Evolutionary conservation across 2,113 vertebrate genomes (phyloP).

Genomic region (Galbula dea): DNA sequence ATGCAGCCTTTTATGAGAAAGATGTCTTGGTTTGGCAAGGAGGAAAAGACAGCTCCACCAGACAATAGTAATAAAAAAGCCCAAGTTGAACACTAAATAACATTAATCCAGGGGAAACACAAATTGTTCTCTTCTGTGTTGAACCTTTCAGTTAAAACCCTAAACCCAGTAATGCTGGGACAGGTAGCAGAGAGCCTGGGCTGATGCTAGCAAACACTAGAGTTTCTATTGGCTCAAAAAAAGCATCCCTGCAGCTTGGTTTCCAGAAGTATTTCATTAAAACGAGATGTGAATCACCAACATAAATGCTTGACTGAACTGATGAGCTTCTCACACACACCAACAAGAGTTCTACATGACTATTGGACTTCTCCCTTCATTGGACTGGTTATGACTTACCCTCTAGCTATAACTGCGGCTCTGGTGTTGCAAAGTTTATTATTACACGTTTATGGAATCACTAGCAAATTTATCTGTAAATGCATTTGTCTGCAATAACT

Average conservation of each 20-base stretch:
- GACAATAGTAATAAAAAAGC: neutral
- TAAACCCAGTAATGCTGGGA: neutral
- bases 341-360: neutral
- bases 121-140: neutral
- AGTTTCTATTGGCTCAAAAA: neutral
- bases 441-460: neutral
- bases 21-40: conserved; percentile 9
- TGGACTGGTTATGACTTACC: neutral
- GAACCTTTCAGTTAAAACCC: neutral
- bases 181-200: neutral
- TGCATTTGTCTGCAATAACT: neutral
- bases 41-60: neutral
- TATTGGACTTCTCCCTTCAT: neutral
- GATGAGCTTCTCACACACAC: neutral
- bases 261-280: conserved; percentile 35
- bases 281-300: neutral
- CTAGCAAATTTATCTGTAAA: neutral
- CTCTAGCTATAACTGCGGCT: neutral
- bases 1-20: conserved; percentile 30
- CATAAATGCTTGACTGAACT: neutral
- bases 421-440: neutral
- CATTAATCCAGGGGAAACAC: neutral
- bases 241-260: neutral
- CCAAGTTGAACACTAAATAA: neutral
- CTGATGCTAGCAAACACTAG: neutral